Base-by-base conservation (phyloP, 37 sponge, comb jelly and placozoan genomes). In the Haliclona indistincta region DNA sequence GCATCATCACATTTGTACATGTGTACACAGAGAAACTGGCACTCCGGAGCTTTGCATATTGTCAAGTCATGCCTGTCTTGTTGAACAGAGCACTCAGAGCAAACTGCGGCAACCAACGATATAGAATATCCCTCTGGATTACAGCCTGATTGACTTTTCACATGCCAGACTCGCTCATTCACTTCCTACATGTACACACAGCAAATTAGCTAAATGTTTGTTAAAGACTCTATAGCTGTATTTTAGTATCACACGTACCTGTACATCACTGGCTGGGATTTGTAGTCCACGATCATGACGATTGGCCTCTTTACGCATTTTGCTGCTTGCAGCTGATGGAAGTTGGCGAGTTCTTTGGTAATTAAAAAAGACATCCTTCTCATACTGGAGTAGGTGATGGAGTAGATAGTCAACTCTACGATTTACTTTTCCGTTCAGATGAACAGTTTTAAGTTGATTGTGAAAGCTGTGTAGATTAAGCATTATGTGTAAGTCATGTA, bases 381-480 rank as follows among this genome's bases (percentile, higher is more conserved):
- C 71, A 69, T 69, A 56, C 17, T 37, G 11, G 33, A 79, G 63
- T 19, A 79, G 71, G 8, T 30, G 62, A 69, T 70, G 44, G 19
- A 79, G 4, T 26, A 79, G 62, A 70, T 54, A 79, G 49, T 79
- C 80, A 5, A 79, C 63, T 44, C 71, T 79, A 29, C 63, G 35
- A 20, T 79, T 79, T 2, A 60, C 70, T 54, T 79, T 79, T 5
- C 80, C 68, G 38, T 79, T 40, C 38, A 79, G 45, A 63, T 79
- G 56, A 11, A 40, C 41, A 30, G 80, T 79, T 38, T 79, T 79
- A 43, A 79, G 63, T 28, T 79, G 68, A 26, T 68, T 69, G 44
- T 79, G 71, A 39, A 68, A 79, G 47, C 80, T 79, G 53, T 29
- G 34, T n/a, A 54, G 33, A 33, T 26, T n/a, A n/a, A n/a, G n/a